phyloP scores from a whole-genome alignment of 2,888 invertebrate genomes.

The Cheilosia vulpina region DNA sequence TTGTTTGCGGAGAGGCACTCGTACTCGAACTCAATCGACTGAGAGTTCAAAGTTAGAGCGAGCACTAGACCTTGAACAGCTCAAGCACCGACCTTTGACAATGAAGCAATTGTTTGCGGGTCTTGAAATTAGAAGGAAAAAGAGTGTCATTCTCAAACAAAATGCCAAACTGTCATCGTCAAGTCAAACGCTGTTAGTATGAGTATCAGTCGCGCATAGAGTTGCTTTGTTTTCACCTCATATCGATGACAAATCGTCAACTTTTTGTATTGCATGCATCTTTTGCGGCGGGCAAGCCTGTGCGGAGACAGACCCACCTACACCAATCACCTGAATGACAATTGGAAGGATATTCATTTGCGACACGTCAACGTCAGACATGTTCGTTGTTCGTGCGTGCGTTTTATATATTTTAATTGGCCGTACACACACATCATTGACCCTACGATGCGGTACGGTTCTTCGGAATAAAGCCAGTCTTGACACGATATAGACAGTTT shows the following conservation, averaged over 20 bases:
- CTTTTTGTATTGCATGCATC: not conserved
- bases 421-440: not conserved
- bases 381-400: too few relatives aligned
- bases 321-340: not conserved
- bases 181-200: conserved; percentile 13
- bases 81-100: conserved; percentile 30
- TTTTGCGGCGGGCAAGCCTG: too few relatives aligned
- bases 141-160: not conserved
- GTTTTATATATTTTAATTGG: too few relatives aligned
- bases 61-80: conserved; percentile 6
- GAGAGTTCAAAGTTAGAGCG: conserved; percentile 10
- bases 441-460: not conserved
- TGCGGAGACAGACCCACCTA: too few relatives aligned
- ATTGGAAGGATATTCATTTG: conserved; percentile 2
- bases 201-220: not conserved
- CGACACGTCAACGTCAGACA: too few relatives aligned
- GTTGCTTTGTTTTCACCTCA: not conserved
- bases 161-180: conserved; percentile 2
- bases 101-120: conserved; percentile 17
- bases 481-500: not conserved
- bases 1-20: conserved; percentile 2
- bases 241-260: not conserved
- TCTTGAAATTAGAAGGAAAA: not conserved
- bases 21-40: not conserved
- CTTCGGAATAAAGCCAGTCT: not conserved